Base-by-base conservation (phyloP, 2,797 vertebrate species). In the Sparidentex hasta region DNA sequence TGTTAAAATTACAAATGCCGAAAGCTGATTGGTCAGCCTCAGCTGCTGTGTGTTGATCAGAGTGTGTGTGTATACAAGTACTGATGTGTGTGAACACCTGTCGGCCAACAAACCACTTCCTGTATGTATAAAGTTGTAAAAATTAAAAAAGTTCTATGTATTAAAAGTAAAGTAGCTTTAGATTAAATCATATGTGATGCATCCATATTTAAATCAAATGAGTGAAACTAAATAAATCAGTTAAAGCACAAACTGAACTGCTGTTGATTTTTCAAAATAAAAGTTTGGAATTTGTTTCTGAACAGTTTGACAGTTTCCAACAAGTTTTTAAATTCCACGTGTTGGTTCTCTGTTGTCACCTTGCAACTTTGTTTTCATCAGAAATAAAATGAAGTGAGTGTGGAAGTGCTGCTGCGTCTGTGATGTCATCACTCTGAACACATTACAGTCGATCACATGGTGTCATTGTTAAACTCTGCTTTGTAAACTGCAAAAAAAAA, bases 41-140 rank as follows among this genome's bases (percentile, higher is more conserved):
- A 44, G 59, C 59, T 33, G 18, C 3, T 62, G 59, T 46, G 7
- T 62, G 11, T 48, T 6, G 25, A 50, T 44, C 61, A 33, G 25
- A 9, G 25, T 33, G 21, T 48, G 18, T 33, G 33, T 8, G 29
- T 33, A 33, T 33, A 43, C 12, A 43, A 43, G 12, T 43, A 43
- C 41, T 43, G 12, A 43, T 43, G 5, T n/a, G 20, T 17, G 7
- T 18, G 18, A 48, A 48, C 20, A 17, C 25, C 25, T 9, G 8
- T 58, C 27, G 11, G 27, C 27, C 18, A 20, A 20, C 57, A 50
- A 52, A 27, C 12, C 41, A 50, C 21, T 62, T 61, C 68, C 56
- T 59, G 61, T 73, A 72, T 84, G 77, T 87, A 84, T 56, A 85
- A 88, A 88, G 59, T 52, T 90, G 85, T 88, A 84, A 74, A 87